Percentiles rank a stretch among this genome's conserved stretches.
Conservation (phyloP, 2,888 invertebrate genomes). For the Lutraria lutraria region DNA sequence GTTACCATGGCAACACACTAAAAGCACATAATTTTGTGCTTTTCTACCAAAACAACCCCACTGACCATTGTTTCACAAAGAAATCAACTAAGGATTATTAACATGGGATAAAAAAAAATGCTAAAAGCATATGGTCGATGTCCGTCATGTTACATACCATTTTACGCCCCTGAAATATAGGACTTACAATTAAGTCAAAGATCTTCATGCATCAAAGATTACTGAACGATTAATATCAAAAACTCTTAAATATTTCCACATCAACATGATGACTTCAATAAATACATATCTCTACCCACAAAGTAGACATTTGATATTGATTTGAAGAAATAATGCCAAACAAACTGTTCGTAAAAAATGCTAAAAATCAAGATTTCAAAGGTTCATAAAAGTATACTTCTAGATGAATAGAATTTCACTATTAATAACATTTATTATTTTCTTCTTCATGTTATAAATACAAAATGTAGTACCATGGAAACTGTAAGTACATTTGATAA, state of each 20-base stretch:
- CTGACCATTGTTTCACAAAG: neutral
- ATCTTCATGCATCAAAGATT: neutral
- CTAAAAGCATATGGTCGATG: neutral
- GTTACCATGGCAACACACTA: neutral
- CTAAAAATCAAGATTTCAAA: no score
- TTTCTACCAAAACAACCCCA: neutral
- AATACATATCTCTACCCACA: no score
- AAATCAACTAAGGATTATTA: slow-evolving; percentile 3
- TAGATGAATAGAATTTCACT: no score
- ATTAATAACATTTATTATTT: no score
- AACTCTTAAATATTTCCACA: neutral
- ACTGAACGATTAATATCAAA: neutral
- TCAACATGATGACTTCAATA: neutral
- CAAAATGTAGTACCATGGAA: no score
- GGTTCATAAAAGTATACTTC: no score
- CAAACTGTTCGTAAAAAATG: no score
- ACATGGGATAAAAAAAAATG: neutral
- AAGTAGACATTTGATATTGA: no score
- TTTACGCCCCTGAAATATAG: slow-evolving; percentile 58
- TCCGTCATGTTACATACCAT: slow-evolving; percentile 51
- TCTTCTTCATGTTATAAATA: no score
- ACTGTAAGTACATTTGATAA: no score
- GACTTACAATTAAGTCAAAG: slow-evolving; percentile 4
- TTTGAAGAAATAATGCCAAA: no score
- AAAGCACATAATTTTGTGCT: neutral